These are phyloP conservation scores for Rapana venosa DNA, from an alignment of 2,888 invertebrate genomes.

Conservation along the genomic window DNA sequence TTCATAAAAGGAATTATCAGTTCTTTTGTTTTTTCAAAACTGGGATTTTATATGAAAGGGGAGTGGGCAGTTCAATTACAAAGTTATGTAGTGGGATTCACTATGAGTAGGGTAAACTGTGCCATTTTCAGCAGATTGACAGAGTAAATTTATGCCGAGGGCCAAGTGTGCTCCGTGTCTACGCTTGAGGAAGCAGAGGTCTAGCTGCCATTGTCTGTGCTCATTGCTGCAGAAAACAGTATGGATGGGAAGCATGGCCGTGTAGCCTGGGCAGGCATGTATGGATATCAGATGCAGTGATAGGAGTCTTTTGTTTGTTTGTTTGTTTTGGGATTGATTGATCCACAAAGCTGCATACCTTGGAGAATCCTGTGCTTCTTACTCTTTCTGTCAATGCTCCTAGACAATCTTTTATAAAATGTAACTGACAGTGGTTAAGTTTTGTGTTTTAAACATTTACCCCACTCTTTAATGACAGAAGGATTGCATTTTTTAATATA, in stretches of 20 bases:
- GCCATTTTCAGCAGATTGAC: slow-evolving; percentile 13
- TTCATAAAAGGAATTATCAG: not conserved
- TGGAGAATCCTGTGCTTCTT: not conserved
- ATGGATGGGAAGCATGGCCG: not conserved
- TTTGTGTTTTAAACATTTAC: no score
- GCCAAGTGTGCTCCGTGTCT: not conserved
- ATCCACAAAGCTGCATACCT: not conserved
- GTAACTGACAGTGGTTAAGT: no score
- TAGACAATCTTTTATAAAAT: no score
- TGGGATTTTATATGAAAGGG: no score
- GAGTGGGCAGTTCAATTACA: no score
- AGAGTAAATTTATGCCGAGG: not conserved
- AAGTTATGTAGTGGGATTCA: not conserved
- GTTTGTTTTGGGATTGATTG: not conserved
- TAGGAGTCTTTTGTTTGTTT: no score
- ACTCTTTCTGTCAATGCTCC: no score
- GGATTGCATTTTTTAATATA: no score
- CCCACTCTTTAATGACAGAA: no score
- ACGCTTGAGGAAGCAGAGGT: not conserved
- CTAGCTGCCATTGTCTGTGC: not conserved
- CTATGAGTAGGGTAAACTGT: slow-evolving; percentile 8
- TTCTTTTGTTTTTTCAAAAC: not conserved
- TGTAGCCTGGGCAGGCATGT: slow-evolving; percentile 21
- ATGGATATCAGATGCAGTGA: not conserved
- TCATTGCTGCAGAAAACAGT: slow-evolving; percentile 9